A percentile compares a stretch with the other conserved stretches of the same genome.
Evolutionary conservation across 2,797 vertebrate genomes (phyloP).

Genomic region (Pseudochirops corinnae): DNA sequence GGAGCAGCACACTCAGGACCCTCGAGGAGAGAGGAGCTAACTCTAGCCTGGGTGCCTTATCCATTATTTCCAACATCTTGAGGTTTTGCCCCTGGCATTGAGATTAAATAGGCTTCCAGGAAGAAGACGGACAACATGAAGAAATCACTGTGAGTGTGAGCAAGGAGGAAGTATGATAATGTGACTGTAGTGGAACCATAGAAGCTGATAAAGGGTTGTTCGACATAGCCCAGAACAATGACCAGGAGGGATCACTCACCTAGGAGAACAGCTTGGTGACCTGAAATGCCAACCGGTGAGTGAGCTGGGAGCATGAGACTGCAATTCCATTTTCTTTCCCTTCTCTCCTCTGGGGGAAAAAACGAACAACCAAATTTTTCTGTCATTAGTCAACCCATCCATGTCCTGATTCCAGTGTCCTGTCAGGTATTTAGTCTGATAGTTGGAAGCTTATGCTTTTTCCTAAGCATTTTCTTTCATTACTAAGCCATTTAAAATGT

Average conservation of each 20-base stretch:
- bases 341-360: no score
- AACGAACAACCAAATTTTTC: no score
- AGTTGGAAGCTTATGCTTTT: no score
- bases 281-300: neutral
- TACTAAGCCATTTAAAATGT: no score
- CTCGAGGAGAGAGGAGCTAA: neutral
- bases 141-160: neutral
- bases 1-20: neutral
- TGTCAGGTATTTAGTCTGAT: no score
- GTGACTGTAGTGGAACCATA: neutral
- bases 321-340: neutral
- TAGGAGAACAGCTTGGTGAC: neutral
- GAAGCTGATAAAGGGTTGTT: neutral
- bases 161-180: neutral
- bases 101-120: neutral
- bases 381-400: no score
- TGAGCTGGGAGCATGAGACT: neutral
- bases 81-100: neutral
- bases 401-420: no score
- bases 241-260: neutral
- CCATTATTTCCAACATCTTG: neutral
- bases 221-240: neutral
- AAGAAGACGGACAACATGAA: neutral
- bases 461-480: no score
- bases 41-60: neutral